phyloP scores from a whole-genome alignment of 2,113 vertebrate genomes.

The Tricholaema leucomelas region DNA sequence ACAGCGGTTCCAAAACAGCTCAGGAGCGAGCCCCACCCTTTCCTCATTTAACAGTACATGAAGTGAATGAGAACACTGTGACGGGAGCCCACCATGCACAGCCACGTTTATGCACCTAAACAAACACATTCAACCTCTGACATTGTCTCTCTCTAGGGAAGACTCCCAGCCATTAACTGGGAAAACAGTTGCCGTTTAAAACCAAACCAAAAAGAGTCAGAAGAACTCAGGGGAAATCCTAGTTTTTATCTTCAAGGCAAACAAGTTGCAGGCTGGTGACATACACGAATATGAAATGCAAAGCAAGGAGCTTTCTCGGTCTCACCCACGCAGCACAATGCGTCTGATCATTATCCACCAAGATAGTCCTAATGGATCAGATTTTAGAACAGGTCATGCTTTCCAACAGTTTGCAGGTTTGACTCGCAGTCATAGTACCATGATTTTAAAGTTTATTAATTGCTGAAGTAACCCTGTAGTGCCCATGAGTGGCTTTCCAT shows the following conservation, averaged over 20 bases:
- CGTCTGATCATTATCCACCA: neutral
- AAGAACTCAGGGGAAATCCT: neutral
- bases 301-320: neutral
- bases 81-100: neutral
- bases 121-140: conserved; percentile 47
- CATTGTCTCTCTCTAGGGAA: neutral
- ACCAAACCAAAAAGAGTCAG: neutral
- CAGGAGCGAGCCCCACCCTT: neutral
- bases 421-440: neutral
- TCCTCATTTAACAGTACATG: conserved; percentile 12
- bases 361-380: neutral
- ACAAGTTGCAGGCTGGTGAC: neutral
- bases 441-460: neutral
- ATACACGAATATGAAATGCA: rapidly evolving
- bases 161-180: neutral
- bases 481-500: neutral
- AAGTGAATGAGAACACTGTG: conserved; percentile 20
- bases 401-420: neutral
- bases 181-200: neutral
- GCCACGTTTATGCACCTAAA: conserved; percentile 45
- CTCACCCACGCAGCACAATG: neutral
- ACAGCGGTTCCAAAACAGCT: conserved; percentile 22
- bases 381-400: neutral
- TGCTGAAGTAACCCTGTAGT: neutral
- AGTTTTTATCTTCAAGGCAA: neutral